These are phyloP conservation scores for Piscicola geometra DNA, from an alignment of 2,888 invertebrate species.

Conservation along the genomic window DNA sequence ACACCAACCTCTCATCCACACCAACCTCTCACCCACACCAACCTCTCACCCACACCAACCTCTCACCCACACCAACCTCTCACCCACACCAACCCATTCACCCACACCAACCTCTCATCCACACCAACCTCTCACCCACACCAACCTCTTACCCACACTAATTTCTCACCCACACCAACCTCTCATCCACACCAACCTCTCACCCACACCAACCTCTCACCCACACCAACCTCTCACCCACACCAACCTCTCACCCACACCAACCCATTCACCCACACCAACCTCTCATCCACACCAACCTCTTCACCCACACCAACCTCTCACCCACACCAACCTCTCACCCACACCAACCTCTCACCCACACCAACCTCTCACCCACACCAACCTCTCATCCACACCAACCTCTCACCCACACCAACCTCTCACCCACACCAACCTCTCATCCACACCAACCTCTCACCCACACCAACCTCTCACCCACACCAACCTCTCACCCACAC, in stretches of 20 bases:
- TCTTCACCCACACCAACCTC: neutral
- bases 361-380: neutral
- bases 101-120: neutral
- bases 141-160: neutral
- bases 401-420: neutral
- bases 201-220: too few relatives aligned
- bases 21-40: neutral
- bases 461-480: constrained; percentile 46
- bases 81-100: neutral
- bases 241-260: neutral
- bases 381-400: too few relatives aligned
- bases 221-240: too few relatives aligned
- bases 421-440: neutral
- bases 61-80: constrained; percentile 1
- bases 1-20: neutral
- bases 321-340: neutral
- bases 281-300: too few relatives aligned
- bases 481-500: constrained; percentile 70
- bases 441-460: neutral
- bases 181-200: neutral
- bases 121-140: neutral
- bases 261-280: neutral
- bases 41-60: constrained; percentile 4
- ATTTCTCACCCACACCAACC: neutral
- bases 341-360: neutral